A percentile compares a stretch with the other conserved stretches of the same genome.
Evolutionary conservation across 2,113 vertebrate genomes (phyloP).

Genomic region (Mus musculus): GRCm39 chr12:43894001-43894500

Average conservation of each 20-base stretch:
- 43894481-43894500: neutral
- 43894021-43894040: neutral
- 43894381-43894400: neutral
- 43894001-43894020: neutral
- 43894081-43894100: neutral
- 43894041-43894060: neutral
- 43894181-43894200: neutral
- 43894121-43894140: neutral
- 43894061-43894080: neutral
- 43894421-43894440: neutral
- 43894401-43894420: neutral
- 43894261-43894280: neutral
- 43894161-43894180: constrained; percentile 7
- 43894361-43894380: neutral
- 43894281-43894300: neutral
- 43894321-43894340: neutral
- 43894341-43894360: neutral
- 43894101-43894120: neutral
- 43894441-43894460: neutral
- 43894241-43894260: neutral
- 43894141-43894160: constrained; percentile 11
- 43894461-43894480: neutral
- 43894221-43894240: neutral
- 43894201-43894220: constrained; percentile 27
- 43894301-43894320: constrained; percentile 6